Percentiles rank a stretch among this genome's conserved stretches.
Evolutionary conservation across 1,140 invertebrate genomes (phyloP).

Genomic region (Camponotus pennsylvanicus): DNA sequence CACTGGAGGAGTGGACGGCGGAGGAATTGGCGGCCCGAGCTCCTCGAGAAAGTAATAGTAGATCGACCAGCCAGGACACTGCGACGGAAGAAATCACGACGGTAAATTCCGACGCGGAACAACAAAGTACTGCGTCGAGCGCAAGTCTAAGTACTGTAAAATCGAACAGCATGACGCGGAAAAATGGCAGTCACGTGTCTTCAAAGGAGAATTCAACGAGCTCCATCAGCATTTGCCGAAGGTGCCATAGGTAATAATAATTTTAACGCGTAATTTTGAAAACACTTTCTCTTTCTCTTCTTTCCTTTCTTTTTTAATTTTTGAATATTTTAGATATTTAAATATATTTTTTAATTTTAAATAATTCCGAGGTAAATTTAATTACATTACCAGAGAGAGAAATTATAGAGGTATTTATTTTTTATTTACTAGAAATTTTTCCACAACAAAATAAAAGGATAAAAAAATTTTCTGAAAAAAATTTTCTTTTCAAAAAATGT

Average conservation of each 20-base stretch:
- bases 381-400: too few species aligned
- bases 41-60: constrained; percentile 72
- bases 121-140: constrained; percentile 83
- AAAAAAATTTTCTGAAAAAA: background rate
- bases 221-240: constrained; percentile 88
- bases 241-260: constrained; percentile 87
- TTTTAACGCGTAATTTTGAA: background rate
- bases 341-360: constrained; percentile 9
- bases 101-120: constrained; percentile 81
- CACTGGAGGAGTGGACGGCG: constrained; percentile 89
- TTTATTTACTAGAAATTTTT: background rate
- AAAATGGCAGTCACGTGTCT: constrained; percentile 77
- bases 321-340: background rate
- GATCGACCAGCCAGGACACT: constrained; percentile 63
- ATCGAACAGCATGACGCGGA: constrained; percentile 81
- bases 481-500: background rate
- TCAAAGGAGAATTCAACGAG: constrained; percentile 83
- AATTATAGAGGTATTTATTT: background rate
- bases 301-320: too few species aligned
- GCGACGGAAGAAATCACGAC: constrained; percentile 76
- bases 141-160: constrained; percentile 84
- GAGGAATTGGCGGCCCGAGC: constrained; percentile 83
- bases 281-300: too few species aligned
- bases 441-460: background rate
- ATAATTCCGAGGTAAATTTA: background rate